Base-by-base conservation (phyloP, 2,113 vertebrate genomes). In the Pterocles orientalis region DNA sequence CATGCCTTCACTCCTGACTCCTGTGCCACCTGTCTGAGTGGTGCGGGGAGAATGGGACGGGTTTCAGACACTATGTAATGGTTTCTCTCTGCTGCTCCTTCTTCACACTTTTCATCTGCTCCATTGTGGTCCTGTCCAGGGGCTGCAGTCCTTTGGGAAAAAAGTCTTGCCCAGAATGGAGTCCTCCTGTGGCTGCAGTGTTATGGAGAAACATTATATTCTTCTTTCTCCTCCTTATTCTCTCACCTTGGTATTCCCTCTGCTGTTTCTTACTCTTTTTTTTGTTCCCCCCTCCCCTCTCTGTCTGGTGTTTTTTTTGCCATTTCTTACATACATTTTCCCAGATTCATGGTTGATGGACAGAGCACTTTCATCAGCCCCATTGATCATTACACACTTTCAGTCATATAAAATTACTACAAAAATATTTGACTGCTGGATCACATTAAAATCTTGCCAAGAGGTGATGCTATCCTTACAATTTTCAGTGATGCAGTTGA, bases 131-230 rank as follows among this genome's bases (percentile, higher is more conserved):
- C 18, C 31, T 69, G 13, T 72, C 17, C n/a, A 66, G 39, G 39
- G 4, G 8, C 31, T n/a, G 6, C 14, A n/a, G 39, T 47, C 11
- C 28, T 68, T 60, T 15, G 7, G 31, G 33, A 48, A 45, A 48
- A 58, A 61, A 48, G 7, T 29, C 7, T 45, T 15, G 15, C 50
- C 6, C 33, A 58, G 33, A 0, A 0, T 50, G 31, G 17, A 3
- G 17, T 54, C 47, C 29, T 80, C 7, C 18, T 1, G 0, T 21
- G 29, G 19, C 51, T 66, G 16, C 29, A 57, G 31, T 57, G 10
- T 20, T 61, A 33, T 14, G 21, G 13, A 76, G 10, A 3, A 3
- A 28, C 3, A 7, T 60, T 29, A 48, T 77, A n/a, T 26, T 47
- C 45, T 23, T 23, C 19, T 9, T 73, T 17, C 13, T 73, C 15